Percentiles rank a stretch among this genome's conserved stretches.
These are phyloP conservation scores for Hylaeus anthracinus DNA, from an alignment of 1,140 invertebrate species.

Conservation along the genomic window DNA sequence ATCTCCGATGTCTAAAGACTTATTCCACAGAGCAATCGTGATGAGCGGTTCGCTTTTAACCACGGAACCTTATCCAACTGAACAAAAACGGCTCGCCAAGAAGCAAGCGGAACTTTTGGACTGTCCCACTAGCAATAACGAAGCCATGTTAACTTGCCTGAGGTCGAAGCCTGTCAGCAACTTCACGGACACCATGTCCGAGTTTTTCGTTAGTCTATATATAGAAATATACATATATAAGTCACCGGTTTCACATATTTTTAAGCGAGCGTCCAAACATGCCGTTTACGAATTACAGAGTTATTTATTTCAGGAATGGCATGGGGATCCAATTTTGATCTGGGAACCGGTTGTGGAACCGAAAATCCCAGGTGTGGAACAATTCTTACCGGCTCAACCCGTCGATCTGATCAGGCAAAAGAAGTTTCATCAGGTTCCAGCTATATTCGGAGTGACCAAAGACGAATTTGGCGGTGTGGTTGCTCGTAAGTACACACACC, in stretches of 20 bases:
- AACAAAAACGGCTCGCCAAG: constrained; percentile 84
- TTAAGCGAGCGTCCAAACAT: too few relatives aligned
- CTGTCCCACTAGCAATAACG: constrained; percentile 83
- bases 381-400: constrained; percentile 85
- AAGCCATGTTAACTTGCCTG: constrained; percentile 84
- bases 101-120: constrained; percentile 86
- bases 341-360: constrained; percentile 87
- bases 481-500: constrained; percentile 44
- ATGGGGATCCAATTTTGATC: constrained; percentile 82
- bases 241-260: background rate
- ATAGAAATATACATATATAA: background rate
- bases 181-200: constrained; percentile 54
- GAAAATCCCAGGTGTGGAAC: constrained; percentile 84
- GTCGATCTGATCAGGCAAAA: constrained; percentile 82
- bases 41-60: constrained; percentile 84
- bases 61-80: constrained; percentile 74
- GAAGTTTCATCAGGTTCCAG: constrained; percentile 84
- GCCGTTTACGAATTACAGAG: background rate
- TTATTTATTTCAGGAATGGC: constrained; percentile 78
- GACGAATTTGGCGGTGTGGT: constrained; percentile 84
- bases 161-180: constrained; percentile 78
- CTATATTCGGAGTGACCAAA: constrained; percentile 84
- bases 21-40: constrained; percentile 87
- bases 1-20: constrained; percentile 82
- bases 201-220: constrained; percentile 64